These are phyloP conservation scores for Chauna torquata DNA, from an alignment of 2,113 vertebrate genomes.

Conservation along the genomic window DNA sequence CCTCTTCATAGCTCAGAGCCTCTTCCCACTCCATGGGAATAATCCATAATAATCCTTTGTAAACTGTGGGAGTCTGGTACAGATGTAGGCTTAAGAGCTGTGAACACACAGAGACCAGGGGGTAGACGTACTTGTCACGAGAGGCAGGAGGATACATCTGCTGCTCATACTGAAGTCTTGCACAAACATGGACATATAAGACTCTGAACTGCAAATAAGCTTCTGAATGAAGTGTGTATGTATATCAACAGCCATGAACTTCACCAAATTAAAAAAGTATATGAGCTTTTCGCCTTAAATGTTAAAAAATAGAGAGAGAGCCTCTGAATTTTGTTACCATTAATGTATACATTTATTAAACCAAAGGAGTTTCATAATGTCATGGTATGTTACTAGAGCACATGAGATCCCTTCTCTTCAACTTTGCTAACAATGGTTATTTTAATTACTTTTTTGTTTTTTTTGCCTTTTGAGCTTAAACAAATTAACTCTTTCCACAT, in stretches of 20 bases:
- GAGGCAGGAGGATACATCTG: neutral
- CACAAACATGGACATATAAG: neutral
- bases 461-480: conserved; percentile 22
- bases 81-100: neutral
- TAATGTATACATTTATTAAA: conserved; percentile 58
- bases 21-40: neutral
- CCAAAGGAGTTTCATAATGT: conserved; percentile 44
- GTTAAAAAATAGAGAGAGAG: neutral
- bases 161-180: neutral
- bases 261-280: neutral
- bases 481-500: neutral
- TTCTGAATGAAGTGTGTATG: neutral
- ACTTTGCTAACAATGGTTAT: neutral
- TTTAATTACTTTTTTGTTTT: neutral
- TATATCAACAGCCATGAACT: neutral
- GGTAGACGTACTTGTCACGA: neutral
- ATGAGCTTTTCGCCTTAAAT: neutral
- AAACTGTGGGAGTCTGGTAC: neutral
- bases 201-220: neutral
- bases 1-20: neutral
- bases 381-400: neutral
- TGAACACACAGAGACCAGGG: neutral
- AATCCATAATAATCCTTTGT: conserved; percentile 29
- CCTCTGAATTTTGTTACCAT: conserved; percentile 15
- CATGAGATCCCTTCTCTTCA: neutral